Percentiles rank a stretch among this genome's conserved stretches.
Conservation (phyloP, 92 coral and sea anemone genomes). For the Bergia puertoricense region DNA sequence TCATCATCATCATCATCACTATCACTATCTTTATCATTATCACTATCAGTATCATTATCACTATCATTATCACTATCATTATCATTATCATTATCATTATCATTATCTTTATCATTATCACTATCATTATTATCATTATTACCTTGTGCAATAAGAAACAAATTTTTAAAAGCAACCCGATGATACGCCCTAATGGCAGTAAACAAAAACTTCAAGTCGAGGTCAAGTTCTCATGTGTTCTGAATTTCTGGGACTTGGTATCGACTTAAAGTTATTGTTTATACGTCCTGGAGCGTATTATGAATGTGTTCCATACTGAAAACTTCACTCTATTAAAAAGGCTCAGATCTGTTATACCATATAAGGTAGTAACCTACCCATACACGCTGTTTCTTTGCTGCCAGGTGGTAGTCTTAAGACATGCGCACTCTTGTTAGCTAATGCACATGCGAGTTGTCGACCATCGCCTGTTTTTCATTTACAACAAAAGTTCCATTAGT, state of each 20-base stretch:
- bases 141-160: no score
- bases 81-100: no score
- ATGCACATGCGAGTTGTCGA: slow-evolving; percentile 82
- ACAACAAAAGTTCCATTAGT: background rate
- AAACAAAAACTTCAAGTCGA: background rate
- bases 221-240: background rate
- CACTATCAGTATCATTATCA: no score
- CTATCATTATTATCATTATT: no score
- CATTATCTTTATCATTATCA: no score
- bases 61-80: no score
- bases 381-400: slow-evolving; percentile 41
- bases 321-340: background rate
- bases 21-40: no score
- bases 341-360: background rate
- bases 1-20: no score
- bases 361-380: background rate
- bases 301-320: background rate
- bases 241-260: background rate
- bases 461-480: slow-evolving; percentile 63
- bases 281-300: background rate
- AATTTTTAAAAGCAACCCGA: no score
- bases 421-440: slow-evolving; percentile 89
- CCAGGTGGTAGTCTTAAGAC: slow-evolving; percentile 70
- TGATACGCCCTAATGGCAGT: background rate
- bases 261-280: background rate